Base-by-base conservation (phyloP, 2,888 invertebrate genomes). In the Corythucha ciliata region DNA sequence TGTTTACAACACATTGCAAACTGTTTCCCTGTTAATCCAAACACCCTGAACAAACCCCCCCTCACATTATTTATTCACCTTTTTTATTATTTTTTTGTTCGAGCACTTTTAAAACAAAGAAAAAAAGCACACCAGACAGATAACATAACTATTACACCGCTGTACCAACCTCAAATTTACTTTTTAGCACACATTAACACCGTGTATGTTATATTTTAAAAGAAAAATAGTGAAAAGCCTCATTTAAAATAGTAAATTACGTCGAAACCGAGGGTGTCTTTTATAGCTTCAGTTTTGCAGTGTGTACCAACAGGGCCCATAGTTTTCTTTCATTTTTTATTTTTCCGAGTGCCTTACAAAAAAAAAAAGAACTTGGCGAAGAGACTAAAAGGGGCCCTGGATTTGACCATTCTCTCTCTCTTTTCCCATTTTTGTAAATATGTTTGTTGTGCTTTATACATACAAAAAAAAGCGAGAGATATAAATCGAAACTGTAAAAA, bases 311-410 rank as follows among this genome's bases (percentile, higher is more conserved):
- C 44, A 44, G 45, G 51, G 51, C 45, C 51, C 51, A 41, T n/a
- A n/a, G n/a, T 49, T 48, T 29, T 41, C 26, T 49, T 41, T 49
- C 49, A 33, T 39, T 20, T 37, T 49, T 47, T 3, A 29, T 44
- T 51, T 51, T 41, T 25, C 27, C 45, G 45, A 51, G 51, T 51
- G 51, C 51, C 51, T 51, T 51, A 51, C n/a, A n/a, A n/a, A n/a
- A n/a, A n/a, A n/a, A n/a, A n/a, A n/a, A 29, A 26, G 8, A 44
- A 26, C 29, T 39, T 25, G 34, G 14, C 37, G 36, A 27, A 45
- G 51, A 51, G 51, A 51, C 45, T 18, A 14, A 21, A 51, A 51
- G 45, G 48, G 51, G 51, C 45, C 51, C 51, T 45, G 51, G 51
- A 51, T 32, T 26, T 45, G 51, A 26, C 51, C 37, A 29, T 37